These are phyloP conservation scores for Heterodera schachtii DNA, from an alignment of 1,140 invertebrate species.

Conservation along the genomic window DNA sequence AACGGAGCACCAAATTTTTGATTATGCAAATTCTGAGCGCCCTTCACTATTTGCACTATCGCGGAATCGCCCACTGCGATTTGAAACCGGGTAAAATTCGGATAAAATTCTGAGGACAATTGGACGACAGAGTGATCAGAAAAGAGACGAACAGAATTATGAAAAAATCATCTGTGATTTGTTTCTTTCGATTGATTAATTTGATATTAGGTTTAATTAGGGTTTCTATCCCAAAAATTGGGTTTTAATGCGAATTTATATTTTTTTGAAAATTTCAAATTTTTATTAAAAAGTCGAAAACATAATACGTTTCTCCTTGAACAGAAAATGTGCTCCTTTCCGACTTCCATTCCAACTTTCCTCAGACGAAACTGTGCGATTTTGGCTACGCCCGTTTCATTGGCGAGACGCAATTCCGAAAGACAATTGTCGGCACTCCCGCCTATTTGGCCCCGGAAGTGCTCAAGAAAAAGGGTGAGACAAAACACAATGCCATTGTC, in stretches of 20 bases:
- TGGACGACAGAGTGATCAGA: no score
- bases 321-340: conserved; percentile 64
- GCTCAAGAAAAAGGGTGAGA: conserved; percentile 75
- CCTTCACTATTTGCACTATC: conserved; percentile 92
- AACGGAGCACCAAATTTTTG: conserved; percentile 59
- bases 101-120: background rate
- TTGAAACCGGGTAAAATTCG: conserved; percentile 84
- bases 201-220: no score
- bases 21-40: conserved; percentile 83
- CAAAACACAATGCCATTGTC: no score
- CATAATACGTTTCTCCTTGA: background rate
- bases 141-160: no score
- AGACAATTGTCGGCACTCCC: conserved; percentile 84
- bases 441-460: conserved; percentile 87
- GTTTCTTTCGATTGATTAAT: no score
- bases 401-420: conserved; percentile 93
- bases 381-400: conserved; percentile 98
- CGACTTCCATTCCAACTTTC: conserved; percentile 56
- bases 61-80: conserved; percentile 74
- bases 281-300: background rate
- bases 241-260: no score
- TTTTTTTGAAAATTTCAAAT: no score
- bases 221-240: no score
- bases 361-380: conserved; percentile 84
- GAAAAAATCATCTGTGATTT: no score